Evolutionary conservation across 2,888 invertebrate genomes (phyloP).

Genomic region (Andrena bicolor): DNA sequence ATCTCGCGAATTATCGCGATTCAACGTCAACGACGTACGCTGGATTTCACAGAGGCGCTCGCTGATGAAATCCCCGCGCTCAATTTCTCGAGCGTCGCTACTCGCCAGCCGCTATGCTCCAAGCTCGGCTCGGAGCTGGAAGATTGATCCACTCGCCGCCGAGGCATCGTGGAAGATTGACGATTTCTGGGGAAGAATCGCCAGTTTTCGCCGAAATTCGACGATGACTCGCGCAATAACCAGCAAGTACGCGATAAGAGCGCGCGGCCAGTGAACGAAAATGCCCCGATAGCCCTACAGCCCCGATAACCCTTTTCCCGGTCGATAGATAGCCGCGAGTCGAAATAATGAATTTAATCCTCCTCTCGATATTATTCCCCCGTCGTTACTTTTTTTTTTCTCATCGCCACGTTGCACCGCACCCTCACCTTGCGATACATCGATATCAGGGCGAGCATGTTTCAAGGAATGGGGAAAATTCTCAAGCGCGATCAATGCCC

Average conservation of each 20-base stretch:
- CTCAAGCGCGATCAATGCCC: background rate
- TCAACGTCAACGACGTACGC: conserved; percentile 41
- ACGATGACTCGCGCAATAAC: background rate
- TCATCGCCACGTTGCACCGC: conserved; percentile 23
- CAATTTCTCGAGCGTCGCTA: conserved; percentile 38
- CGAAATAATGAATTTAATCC: conserved; percentile 66
- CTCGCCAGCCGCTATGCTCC: background rate
- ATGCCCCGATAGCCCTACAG: conserved; percentile 56
- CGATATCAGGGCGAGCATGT: background rate
- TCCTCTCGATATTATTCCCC: conserved; percentile 54
- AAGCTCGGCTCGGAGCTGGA: background rate
- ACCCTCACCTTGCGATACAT: background rate
- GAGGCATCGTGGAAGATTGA: background rate
- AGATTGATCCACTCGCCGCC: background rate
- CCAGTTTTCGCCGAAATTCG: background rate
- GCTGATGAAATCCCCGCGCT: conserved; percentile 61
- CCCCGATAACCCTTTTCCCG: conserved; percentile 68
- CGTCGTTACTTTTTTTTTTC: conserved; percentile 31
- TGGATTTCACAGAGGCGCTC: conserved; percentile 7
- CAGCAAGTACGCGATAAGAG: conserved; percentile 22
- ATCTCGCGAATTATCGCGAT: conserved; percentile 42
- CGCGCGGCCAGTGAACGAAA: conserved; percentile 32
- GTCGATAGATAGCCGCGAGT: conserved; percentile 55
- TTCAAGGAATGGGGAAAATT: background rate
- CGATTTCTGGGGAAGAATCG: background rate